Evolutionary conservation across 2,888 invertebrate genomes (phyloP).

Genomic region (Gryllus longicercus): DNA sequence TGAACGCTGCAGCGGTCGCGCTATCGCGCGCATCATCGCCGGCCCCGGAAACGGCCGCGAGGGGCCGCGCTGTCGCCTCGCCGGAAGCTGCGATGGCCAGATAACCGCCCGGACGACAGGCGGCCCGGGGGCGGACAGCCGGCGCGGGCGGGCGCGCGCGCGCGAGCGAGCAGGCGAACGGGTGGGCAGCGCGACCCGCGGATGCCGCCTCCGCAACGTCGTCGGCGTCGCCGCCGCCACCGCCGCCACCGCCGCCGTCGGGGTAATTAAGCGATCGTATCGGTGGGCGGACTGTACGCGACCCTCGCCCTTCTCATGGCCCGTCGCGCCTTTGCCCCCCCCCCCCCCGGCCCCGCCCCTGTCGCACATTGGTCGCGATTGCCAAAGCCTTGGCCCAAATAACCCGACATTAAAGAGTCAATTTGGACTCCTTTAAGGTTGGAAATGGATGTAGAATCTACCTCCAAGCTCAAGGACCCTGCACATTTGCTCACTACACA

Average conservation of each 20-base stretch:
- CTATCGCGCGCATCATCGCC: conserved; percentile 19
- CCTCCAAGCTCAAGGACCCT: no score
- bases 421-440: no score
- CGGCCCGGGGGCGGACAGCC: background rate
- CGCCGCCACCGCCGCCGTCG: background rate
- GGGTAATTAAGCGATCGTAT: conserved; percentile 7
- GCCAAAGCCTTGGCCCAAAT: no score
- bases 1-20: background rate
- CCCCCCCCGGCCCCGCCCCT: background rate
- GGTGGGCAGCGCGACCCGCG: background rate
- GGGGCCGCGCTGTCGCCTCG: background rate
- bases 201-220: background rate
- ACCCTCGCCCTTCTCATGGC: background rate
- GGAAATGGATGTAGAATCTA: no score
- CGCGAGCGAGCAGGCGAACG: background rate
- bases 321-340: background rate
- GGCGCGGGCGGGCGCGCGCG: background rate
- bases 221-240: background rate
- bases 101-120: background rate
- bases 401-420: no score
- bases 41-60: conserved; percentile 18
- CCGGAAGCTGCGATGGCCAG: background rate
- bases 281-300: background rate
- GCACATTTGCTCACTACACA: no score
- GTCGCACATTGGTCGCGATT: no score